Evolutionary conservation across 1,140 invertebrate genomes (phyloP).

Genomic region (Aphelinus certus): DNA sequence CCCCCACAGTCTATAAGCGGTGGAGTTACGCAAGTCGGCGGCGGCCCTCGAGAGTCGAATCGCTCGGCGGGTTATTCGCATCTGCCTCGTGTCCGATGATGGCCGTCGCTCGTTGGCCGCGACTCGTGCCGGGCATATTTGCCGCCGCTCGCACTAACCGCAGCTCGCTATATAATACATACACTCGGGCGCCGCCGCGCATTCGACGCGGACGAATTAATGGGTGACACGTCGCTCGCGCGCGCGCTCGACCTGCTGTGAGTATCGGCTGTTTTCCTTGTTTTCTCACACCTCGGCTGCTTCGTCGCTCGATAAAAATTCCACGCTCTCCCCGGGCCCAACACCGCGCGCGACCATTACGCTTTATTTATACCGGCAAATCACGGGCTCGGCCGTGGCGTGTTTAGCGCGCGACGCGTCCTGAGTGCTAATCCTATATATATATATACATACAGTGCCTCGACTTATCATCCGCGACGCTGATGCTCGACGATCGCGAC

Average conservation of each 20-base stretch:
- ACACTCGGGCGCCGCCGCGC: not conserved
- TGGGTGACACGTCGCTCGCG: constrained; percentile 1
- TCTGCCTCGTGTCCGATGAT: not conserved
- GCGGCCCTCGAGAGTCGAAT: not conserved
- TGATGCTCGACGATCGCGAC: too few species aligned
- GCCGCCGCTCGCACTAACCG: not conserved
- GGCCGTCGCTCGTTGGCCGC: not conserved
- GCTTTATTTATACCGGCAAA: constrained; percentile 36
- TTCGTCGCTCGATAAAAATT: constrained; percentile 28
- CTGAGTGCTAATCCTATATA: too few species aligned
- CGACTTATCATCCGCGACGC: too few species aligned
- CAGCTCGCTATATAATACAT: not conserved
- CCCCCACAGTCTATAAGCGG: too few species aligned
- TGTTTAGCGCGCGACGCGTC: too few species aligned
- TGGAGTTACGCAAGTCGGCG: too few species aligned
- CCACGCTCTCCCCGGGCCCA: not conserved
- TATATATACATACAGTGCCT: too few species aligned
- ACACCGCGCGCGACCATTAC: constrained; percentile 25
- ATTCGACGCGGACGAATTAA: constrained; percentile 32
- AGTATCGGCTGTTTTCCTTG: not conserved
- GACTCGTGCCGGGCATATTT: not conserved
- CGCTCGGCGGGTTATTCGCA: not conserved
- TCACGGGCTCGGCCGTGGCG: not conserved
- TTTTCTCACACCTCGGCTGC: constrained; percentile 30
- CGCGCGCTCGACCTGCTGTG: not conserved